Evolutionary conservation across 2,797 vertebrate species (phyloP).

Genomic region (Urosaurus nigricauda): DNA sequence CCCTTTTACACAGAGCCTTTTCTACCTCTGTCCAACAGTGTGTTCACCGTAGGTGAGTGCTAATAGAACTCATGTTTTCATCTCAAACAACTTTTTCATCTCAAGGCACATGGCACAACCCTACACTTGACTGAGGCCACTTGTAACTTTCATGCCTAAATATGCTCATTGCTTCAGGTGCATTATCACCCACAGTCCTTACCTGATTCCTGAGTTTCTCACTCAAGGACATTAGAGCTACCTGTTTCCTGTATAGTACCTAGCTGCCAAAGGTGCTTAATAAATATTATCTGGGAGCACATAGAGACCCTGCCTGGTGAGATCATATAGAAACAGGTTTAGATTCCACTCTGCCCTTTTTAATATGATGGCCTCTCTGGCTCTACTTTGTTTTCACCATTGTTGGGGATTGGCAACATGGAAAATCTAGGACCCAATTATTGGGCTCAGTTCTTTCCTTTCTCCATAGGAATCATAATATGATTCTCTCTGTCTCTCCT

Average conservation of each 20-base stretch:
- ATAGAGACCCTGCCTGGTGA: neutral
- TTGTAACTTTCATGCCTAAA: neutral
- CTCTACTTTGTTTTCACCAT: neutral
- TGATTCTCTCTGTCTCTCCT: neutral
- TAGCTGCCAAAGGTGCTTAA: constrained; percentile 7
- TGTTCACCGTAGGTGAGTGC: neutral
- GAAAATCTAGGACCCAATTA: constrained; percentile 1
- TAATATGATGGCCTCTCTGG: neutral
- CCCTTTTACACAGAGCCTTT: neutral
- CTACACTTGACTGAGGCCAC: neutral
- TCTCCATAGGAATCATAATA: neutral
- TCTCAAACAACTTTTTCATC: neutral
- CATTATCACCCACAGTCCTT: neutral
- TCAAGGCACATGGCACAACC: neutral
- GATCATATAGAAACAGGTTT: neutral
- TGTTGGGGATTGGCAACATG: neutral
- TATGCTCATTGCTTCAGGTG: neutral
- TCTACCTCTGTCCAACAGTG: neutral
- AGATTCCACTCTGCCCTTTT: constrained; percentile 25
- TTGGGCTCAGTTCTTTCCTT: neutral
- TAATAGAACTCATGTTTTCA: neutral
- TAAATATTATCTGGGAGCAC: neutral
- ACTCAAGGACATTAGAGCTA: neutral
- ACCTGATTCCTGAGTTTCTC: constrained; percentile 13
- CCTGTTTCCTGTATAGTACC: neutral